These are phyloP conservation scores for Lepus europaeus DNA, from an alignment of 2,113 vertebrate species.

Conservation along the genomic window DNA sequence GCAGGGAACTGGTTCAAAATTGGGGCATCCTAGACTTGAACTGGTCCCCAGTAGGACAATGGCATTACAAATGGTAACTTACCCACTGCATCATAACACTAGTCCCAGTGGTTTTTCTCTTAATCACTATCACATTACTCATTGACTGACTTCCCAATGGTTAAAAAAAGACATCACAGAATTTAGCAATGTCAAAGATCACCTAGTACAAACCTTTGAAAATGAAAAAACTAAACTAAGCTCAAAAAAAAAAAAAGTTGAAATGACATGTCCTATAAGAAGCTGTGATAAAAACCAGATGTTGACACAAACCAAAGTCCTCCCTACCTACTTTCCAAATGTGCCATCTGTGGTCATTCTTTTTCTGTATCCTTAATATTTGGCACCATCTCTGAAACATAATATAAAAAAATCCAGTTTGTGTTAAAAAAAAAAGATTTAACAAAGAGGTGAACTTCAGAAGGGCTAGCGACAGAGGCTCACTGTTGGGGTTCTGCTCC, in stretches of 20 bases:
- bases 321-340: slow-evolving; percentile 65
- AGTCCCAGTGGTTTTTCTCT: not conserved
- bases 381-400: slow-evolving; percentile 66
- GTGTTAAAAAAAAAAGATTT: slow-evolving; percentile 74
- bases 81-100: too few relatives aligned
- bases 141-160: slow-evolving; percentile 36
- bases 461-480: slow-evolving; percentile 26
- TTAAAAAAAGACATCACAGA: slow-evolving; percentile 36
- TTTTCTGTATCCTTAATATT: slow-evolving; percentile 61
- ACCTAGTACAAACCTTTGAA: slow-evolving; percentile 16
- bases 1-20: too few relatives aligned
- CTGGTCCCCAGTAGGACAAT: too few relatives aligned
- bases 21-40: too few relatives aligned
- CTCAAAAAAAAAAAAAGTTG: slow-evolving; percentile 24
- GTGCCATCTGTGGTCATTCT: slow-evolving; percentile 56
- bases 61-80: too few relatives aligned
- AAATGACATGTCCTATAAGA: not conserved
- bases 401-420: slow-evolving; percentile 60
- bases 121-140: slow-evolving; percentile 41
- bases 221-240: slow-evolving; percentile 21
- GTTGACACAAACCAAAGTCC: slow-evolving; percentile 51
- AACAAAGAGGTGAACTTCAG: slow-evolving; percentile 29
- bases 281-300: slow-evolving; percentile 50
- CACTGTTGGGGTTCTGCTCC: slow-evolving; percentile 14
- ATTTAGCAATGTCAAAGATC: slow-evolving; percentile 13